phyloP scores from a whole-genome alignment of 2,113 vertebrate species.

The Corydoras sp. region DNA sequence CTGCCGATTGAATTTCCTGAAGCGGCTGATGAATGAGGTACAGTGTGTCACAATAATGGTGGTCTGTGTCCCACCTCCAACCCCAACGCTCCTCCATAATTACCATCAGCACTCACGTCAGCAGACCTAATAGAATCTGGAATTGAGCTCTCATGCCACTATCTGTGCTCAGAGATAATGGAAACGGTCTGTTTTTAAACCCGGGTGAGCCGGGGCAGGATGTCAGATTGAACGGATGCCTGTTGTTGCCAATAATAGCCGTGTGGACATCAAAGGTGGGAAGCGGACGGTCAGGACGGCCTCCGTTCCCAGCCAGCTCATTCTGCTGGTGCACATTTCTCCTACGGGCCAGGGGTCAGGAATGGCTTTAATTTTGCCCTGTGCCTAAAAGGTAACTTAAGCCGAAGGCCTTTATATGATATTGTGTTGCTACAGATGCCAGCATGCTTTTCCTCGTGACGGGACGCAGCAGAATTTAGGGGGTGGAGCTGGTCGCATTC shows the following conservation, averaged over 20 bases:
- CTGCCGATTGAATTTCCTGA: slow-evolving; percentile 1
- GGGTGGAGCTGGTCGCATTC: no score
- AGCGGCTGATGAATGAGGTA: slow-evolving; percentile 16
- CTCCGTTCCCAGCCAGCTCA: background rate
- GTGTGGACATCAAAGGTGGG: slow-evolving; percentile 19
- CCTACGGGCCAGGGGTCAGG: slow-evolving; percentile 23
- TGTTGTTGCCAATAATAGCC: slow-evolving; percentile 12
- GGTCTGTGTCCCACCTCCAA: slow-evolving; percentile 16
- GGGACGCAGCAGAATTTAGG: no score
- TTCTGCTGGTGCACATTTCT: slow-evolving; percentile 17
- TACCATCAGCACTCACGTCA: background rate
- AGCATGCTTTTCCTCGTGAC: no score
- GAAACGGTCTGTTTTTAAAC: slow-evolving; percentile 8
- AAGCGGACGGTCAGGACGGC: background rate
- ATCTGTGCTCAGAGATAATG: slow-evolving; percentile 15
- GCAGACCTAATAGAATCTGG: background rate
- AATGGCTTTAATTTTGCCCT: slow-evolving; percentile 29
- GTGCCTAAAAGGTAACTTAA: slow-evolving; percentile 9
- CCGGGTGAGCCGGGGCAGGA: slow-evolving; percentile 6
- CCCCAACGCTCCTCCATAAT: slow-evolving; percentile 14
- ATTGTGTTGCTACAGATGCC: background rate
- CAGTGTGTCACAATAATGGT: slow-evolving; percentile 12
- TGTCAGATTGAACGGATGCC: slow-evolving; percentile 5
- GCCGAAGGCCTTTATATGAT: no score
- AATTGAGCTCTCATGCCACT: background rate